Percentiles rank a stretch among this genome's conserved stretches.
These are phyloP conservation scores for Chironomus tentans DNA, from an alignment of 2,888 invertebrate genomes.

Conservation along the genomic window DNA sequence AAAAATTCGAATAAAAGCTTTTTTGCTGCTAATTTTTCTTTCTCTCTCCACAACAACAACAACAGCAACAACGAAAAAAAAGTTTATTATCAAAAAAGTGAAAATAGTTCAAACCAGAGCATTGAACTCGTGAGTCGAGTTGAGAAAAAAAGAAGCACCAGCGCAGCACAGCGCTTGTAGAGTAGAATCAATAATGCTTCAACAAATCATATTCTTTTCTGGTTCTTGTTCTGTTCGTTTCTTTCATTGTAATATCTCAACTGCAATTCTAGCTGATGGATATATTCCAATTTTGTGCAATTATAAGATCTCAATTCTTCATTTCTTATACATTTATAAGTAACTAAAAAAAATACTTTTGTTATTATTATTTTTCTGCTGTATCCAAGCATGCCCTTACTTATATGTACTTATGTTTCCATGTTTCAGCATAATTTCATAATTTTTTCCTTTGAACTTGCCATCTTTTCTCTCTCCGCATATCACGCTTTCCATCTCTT, in stretches of 20 bases:
- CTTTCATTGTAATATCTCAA: neutral
- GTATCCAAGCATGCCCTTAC: neutral
- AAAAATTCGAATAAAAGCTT: neutral
- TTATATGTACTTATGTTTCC: neutral
- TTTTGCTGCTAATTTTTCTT: slow-evolving; percentile 3
- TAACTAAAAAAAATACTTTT: neutral
- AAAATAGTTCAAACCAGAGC: slow-evolving; percentile 10
- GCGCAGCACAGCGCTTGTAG: neutral
- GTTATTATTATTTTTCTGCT: neutral
- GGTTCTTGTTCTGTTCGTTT: neutral
- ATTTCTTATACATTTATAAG: neutral
- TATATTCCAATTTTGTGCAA: slow-evolving; percentile 15
- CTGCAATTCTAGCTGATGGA: slow-evolving; percentile 7
- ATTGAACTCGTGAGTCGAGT: neutral
- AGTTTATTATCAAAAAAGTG: slow-evolving; percentile 7
- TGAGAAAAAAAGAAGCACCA: neutral
- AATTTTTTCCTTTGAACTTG: slow-evolving; percentile 11
- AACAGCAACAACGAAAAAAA: neutral
- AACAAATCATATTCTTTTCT: neutral
- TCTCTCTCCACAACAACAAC: neutral
- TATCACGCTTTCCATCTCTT: neutral
- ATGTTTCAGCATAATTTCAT: slow-evolving; percentile 14
- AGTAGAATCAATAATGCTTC: neutral
- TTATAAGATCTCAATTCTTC: slow-evolving; percentile 2
- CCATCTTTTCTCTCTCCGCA: neutral